Evolutionary conservation across 2,888 invertebrate genomes (phyloP).

Genomic region (Lithophane semibrunnea): DNA sequence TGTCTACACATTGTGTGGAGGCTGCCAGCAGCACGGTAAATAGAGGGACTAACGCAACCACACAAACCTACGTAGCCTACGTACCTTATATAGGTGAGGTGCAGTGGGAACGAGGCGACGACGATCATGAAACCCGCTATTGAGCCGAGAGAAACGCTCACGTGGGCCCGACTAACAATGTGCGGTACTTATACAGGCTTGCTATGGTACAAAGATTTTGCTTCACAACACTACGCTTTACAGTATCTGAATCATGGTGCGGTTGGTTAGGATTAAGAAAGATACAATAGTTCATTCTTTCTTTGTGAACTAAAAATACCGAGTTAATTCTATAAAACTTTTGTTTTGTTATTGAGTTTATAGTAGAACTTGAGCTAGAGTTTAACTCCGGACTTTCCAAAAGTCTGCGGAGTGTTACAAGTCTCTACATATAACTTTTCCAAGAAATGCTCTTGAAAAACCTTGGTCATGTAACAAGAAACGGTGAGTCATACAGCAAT

Average conservation of each 20-base stretch:
- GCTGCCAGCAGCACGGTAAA: slow-evolving; percentile 77
- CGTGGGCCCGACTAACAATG: slow-evolving; percentile 68
- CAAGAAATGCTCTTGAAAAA: slow-evolving; percentile 11
- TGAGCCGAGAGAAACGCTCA: slow-evolving; percentile 69
- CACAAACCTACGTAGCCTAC: slow-evolving; percentile 64
- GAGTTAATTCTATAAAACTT: background rate
- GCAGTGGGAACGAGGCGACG: slow-evolving; percentile 74
- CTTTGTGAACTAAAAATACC: background rate
- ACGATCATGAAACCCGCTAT: slow-evolving; percentile 75
- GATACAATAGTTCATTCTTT: background rate
- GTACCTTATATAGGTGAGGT: slow-evolving; percentile 67
- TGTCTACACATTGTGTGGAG: slow-evolving; percentile 74
- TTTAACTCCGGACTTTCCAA: background rate
- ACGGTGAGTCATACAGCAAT: slow-evolving; percentile 46
- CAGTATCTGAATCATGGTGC: background rate
- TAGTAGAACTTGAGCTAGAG: background rate
- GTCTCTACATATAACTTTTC: slow-evolving; percentile 7
- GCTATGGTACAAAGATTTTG: slow-evolving; percentile 45
- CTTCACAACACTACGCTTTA: slow-evolving; percentile 32
- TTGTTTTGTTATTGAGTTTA: background rate
- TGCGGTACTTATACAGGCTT: slow-evolving; percentile 57
- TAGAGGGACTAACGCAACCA: slow-evolving; percentile 73
- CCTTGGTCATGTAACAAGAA: slow-evolving; percentile 36
- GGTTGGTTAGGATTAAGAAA: background rate
- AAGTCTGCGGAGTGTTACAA: slow-evolving; percentile 2